phyloP scores from a whole-genome alignment of 2,113 vertebrate genomes.

The Raja brachyura region DNA sequence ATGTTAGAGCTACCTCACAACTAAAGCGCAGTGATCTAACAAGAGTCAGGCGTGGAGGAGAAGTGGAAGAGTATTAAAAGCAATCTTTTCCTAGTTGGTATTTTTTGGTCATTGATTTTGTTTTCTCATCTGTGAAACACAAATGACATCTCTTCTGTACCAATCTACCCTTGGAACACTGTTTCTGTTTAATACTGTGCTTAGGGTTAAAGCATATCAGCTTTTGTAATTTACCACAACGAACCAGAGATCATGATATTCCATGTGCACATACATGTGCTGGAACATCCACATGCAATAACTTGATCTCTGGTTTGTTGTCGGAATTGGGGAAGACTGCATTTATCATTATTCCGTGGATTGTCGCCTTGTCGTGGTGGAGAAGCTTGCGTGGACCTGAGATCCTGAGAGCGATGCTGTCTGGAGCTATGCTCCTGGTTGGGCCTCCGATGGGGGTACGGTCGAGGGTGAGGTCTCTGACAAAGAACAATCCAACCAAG shows the following conservation, averaged over 20 bases:
- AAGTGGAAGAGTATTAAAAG: neutral
- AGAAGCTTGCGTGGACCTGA: no score
- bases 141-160: neutral
- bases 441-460: no score
- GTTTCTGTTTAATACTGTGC: neutral
- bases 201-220: neutral
- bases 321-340: neutral
- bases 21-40: neutral
- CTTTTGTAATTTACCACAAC: neutral
- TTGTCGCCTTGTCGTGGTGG: no score
- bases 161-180: neutral
- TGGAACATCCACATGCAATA: no score
- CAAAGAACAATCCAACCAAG: no score
- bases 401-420: no score
- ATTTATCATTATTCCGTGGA: neutral
- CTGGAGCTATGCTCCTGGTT: no score
- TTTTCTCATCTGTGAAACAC: neutral
- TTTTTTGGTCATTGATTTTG: neutral
- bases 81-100: neutral
- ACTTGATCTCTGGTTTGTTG: neutral
- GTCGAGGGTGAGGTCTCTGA: no score
- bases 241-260: neutral
- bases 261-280: no score
- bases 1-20: neutral
- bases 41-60: neutral